Base-by-base conservation (phyloP, 2,113 vertebrate species). In the Paracanthobrama guichenoti region DNA sequence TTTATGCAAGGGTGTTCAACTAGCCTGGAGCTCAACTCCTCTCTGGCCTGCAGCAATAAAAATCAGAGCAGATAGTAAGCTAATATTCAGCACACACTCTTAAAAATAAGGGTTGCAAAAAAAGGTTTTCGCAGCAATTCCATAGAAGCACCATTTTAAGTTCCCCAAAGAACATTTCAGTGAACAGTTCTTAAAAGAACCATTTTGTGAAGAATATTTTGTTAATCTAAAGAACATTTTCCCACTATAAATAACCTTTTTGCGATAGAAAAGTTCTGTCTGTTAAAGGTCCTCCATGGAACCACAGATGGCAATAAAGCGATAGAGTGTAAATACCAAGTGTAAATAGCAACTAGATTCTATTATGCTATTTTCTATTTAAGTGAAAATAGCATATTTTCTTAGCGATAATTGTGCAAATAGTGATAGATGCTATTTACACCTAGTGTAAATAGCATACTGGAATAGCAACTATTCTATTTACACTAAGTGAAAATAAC, bases 1-100 rank as follows among this genome's bases (percentile, higher is more conserved):
- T 50, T 80, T 16, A 85, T 81, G 35, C 9, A 42, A 42, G 66
- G 66, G 64, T 39, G 16, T 31, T 67, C 16, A 9, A 66, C 62
- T 31, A 66, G 14, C 26, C 8, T 16, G 28, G 7, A 42, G 35
- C 31, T 55, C 20, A 69, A 35, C 66, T 69, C 66, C 28, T 67
- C 9, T 67, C 28, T 10, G 18, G 18, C 31, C 18, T 69, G 16
- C 18, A 69, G 31, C 66, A 69, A 69, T 22, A 39, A 39, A 9
- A 69, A 69, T 69, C 69, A 72, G 39, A 44, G 22, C 39, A 72
- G 26, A 14, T 72, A n/a, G 69, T 72, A 24, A 14, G 39, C 69
- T 44, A 72, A 72, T 22, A 46, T 72, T 72, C 39, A 72, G 18
- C 6, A 69, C 31, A 69, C 31, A 39, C 64, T 74, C 44, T 74